These are phyloP conservation scores for Armadillidium nasatum DNA, from an alignment of 1,140 invertebrate genomes.

Conservation along the genomic window DNA sequence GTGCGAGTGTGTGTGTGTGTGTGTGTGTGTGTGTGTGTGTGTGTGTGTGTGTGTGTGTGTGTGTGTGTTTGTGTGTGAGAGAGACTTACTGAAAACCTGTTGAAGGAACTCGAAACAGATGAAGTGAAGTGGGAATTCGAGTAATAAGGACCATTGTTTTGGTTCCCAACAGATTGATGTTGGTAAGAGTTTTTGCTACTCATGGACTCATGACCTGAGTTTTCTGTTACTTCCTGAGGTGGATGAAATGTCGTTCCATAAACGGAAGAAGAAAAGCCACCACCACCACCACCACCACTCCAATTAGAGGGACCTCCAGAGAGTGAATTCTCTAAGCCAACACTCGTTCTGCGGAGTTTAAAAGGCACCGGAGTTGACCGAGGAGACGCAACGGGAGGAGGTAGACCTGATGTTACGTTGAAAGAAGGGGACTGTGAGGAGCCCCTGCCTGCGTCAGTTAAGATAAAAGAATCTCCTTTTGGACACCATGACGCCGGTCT, in stretches of 20 bases:
- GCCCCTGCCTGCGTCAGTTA: not conserved
- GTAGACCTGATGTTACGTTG: not conserved
- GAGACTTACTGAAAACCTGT: not conserved
- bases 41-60: too few relatives aligned
- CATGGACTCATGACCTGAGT: not conserved
- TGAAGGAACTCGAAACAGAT: not conserved
- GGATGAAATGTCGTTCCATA: too few relatives aligned
- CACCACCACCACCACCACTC: not conserved
- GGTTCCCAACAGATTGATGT: not conserved
- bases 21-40: too few relatives aligned
- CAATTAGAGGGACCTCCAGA: not conserved
- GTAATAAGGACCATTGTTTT: not conserved
- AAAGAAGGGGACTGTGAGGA: not conserved
- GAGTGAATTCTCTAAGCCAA: not conserved
- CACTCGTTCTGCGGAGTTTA: not conserved
- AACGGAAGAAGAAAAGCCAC: too few relatives aligned
- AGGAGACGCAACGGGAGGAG: not conserved
- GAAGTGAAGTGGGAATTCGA: not conserved
- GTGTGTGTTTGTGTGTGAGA: too few relatives aligned
- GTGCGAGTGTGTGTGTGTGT: too few relatives aligned
- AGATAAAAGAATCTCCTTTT: conserved; percentile 9
- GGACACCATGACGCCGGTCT: conserved; percentile 22
- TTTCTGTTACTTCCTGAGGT: not conserved
- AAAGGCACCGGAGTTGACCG: not conserved
- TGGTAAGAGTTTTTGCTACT: not conserved